phyloP scores from a whole-genome alignment of 1,140 invertebrate species.

The Hyles euphorbiae region DNA sequence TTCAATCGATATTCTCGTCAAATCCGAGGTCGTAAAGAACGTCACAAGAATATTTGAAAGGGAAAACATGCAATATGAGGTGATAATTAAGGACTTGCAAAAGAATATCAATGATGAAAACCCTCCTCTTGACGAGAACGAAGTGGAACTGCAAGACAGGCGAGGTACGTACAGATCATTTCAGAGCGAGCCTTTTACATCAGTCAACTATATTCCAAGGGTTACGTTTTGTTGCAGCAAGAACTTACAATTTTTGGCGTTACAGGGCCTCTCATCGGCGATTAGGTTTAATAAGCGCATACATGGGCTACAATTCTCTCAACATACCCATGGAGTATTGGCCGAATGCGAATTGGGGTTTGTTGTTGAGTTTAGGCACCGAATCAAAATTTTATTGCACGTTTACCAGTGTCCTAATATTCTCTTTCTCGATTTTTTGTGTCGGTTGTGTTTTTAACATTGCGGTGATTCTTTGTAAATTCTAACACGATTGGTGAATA shows the following conservation, averaged over 20 bases:
- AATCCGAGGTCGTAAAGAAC: constrained; percentile 73
- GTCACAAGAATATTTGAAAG: constrained; percentile 73
- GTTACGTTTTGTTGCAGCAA: constrained; percentile 72
- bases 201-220: constrained; percentile 60
- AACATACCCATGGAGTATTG: constrained; percentile 75
- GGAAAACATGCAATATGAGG: constrained; percentile 78
- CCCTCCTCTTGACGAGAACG: constrained; percentile 79
- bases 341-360: constrained; percentile 77
- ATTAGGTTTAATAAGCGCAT: constrained; percentile 63
- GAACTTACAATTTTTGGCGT: constrained; percentile 76
- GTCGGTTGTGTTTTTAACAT: constrained; percentile 7
- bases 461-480: background rate
- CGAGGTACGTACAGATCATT: constrained; percentile 76
- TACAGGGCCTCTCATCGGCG: constrained; percentile 64
- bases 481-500: constrained; percentile 5
- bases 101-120: constrained; percentile 86
- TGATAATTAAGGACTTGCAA: constrained; percentile 85
- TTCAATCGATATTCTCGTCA: constrained; percentile 81
- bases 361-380: constrained; percentile 49
- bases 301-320: constrained; percentile 75
- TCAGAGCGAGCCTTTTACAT: constrained; percentile 4
- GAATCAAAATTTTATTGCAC: constrained; percentile 31
- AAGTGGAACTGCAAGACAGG: constrained; percentile 81
- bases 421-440: constrained; percentile 9
- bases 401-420: constrained; percentile 19